Percentiles rank a stretch among this genome's conserved stretches.
These are phyloP conservation scores for Menidia beryllina DNA, from an alignment of 2,113 vertebrate species.

Conservation along the genomic window DNA sequence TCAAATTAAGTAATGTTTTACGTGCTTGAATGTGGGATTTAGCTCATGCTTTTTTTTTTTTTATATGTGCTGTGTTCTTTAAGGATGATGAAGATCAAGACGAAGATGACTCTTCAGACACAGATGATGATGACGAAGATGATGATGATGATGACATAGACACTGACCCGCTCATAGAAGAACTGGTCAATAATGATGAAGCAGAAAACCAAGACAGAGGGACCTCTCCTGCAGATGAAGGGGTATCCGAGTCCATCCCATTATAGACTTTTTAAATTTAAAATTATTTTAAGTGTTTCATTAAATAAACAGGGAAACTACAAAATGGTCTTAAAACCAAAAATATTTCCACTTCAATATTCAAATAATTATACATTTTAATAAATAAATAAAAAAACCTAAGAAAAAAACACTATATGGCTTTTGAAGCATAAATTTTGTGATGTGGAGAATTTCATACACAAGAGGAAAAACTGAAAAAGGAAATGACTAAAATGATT, in stretches of 20 bases:
- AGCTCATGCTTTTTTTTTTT: fast-evolving
- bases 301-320: neutral
- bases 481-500: no score
- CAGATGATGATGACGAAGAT: slow-evolving; percentile 88
- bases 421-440: no score
- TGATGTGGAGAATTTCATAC: no score
- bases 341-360: no score
- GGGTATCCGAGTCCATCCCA: slow-evolving; percentile 61
- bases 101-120: slow-evolving; percentile 85
- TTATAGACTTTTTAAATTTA: neutral
- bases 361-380: no score
- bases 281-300: neutral
- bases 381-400: no score
- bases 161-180: slow-evolving; percentile 89
- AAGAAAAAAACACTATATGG: no score
- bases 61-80: neutral
- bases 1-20: no score
- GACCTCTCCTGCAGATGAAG: slow-evolving; percentile 85
- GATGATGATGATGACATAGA: slow-evolving; percentile 87
- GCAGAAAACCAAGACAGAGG: slow-evolving; percentile 68
- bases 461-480: no score
- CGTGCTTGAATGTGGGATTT: neutral
- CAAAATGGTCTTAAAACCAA: no score
- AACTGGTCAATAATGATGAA: slow-evolving; percentile 82
- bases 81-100: slow-evolving; percentile 84